Evolutionary conservation across 2,113 vertebrate genomes (phyloP).

Genomic region (sheep (Ovis aries)): ARS-UI_Ramb_v3.0 NC_056054.1:164927001-164927500

Average conservation of each 20-base stretch:
- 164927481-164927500: not conserved
- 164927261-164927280: not conserved
- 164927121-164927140: not conserved
- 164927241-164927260: not conserved
- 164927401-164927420: not conserved
- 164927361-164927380: not conserved
- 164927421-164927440: conserved; percentile 17
- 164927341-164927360: not conserved
- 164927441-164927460: not conserved
- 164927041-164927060: not conserved
- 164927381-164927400: conserved; percentile 21
- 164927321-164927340: conserved; percentile 24
- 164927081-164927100: not conserved
- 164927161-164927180: not conserved
- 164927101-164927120: not conserved
- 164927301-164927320: not conserved
- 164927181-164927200: not conserved
- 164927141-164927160: not conserved
- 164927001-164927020: not conserved
- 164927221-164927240: not conserved
- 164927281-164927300: not conserved
- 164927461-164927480: not conserved
- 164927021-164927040: not conserved
- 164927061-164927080: not conserved
- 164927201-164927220: not conserved